Evolutionary conservation across 2,797 vertebrate genomes (phyloP).

Genomic region (Malacoctenus gilli): DNA sequence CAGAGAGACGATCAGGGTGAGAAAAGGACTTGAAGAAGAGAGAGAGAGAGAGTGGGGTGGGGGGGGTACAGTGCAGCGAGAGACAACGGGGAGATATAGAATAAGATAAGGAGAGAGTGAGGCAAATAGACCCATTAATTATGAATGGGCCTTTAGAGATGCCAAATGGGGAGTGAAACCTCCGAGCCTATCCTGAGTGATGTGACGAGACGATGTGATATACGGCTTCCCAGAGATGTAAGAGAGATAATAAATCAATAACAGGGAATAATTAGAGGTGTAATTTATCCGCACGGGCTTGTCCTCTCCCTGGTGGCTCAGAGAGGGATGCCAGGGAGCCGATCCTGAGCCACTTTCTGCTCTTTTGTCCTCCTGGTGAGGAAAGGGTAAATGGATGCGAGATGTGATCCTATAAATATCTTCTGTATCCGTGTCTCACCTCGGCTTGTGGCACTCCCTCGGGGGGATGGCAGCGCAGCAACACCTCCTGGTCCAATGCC

Average conservation of each 20-base stretch:
- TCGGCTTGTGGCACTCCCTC: constrained; percentile 95
- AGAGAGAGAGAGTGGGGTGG: constrained; percentile 45
- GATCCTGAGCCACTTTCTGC: constrained; percentile 43
- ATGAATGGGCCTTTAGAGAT: constrained; percentile 78
- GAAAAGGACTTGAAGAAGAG: constrained; percentile 22
- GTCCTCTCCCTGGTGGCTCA: constrained; percentile 35
- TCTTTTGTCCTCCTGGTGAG: constrained; percentile 56
- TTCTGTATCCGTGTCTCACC: constrained; percentile 83
- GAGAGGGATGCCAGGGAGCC: constrained; percentile 31
- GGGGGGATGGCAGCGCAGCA: constrained; percentile 93
- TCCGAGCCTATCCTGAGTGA: constrained; percentile 75
- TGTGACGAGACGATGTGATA: constrained; percentile 73
- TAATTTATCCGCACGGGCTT: constrained; percentile 66
- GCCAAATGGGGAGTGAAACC: constrained; percentile 74
- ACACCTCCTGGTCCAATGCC: constrained; percentile 93
- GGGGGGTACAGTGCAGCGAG: constrained; percentile 27
- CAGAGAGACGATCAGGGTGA: constrained; percentile 6
- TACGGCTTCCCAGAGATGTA: constrained; percentile 71
- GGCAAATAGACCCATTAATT: constrained; percentile 79
- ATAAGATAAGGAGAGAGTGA: constrained; percentile 59
- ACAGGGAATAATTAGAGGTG: constrained; percentile 78
- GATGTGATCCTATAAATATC: constrained; percentile 71
- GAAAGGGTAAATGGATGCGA: constrained; percentile 66
- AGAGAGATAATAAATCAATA: constrained; percentile 79
- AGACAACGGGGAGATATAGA: constrained; percentile 40